A percentile compares a stretch with the other conserved stretches of the same genome.
Conservation (phyloP, 2,797 vertebrate species). For the Eurystomus glaucurus region DNA sequence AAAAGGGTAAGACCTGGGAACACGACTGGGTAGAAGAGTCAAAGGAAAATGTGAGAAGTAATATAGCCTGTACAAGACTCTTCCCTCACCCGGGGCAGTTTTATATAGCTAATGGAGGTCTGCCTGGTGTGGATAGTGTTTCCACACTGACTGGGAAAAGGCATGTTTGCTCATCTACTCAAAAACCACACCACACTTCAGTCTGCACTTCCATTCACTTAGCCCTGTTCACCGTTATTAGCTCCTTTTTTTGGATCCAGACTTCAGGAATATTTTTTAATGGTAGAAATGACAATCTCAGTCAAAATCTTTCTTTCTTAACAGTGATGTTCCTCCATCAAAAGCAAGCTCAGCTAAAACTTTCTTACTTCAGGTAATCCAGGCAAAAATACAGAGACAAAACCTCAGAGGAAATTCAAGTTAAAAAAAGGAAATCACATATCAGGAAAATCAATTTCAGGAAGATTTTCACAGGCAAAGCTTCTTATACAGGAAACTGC, state of each 20-base stretch:
- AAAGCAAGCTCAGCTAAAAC: background rate
- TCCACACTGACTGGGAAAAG: background rate
- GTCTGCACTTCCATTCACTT: background rate
- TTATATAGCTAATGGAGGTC: background rate
- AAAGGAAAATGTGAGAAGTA: background rate
- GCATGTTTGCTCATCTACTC: background rate
- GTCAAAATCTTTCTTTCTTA: background rate
- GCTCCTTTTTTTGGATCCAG: background rate
- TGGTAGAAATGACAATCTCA: background rate
- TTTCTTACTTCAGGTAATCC: background rate
- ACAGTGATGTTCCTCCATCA: background rate
- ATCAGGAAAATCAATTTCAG: slow-evolving; percentile 21
- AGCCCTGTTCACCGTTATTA: background rate
- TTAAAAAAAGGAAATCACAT: background rate
- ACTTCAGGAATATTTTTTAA: background rate
- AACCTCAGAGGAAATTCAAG: slow-evolving; percentile 20
- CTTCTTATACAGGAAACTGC: background rate
- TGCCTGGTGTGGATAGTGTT: background rate
- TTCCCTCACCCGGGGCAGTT: background rate
- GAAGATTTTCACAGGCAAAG: background rate
- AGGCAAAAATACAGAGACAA: background rate
- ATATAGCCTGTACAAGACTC: background rate
- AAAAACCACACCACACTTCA: background rate
- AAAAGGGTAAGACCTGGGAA: background rate
- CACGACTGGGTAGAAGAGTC: accelerated